Evolutionary conservation across 1,140 invertebrate species (phyloP).

Genomic region (roundworm (Caenorhabditis elegans)): WBcel235 BX284604.4:7500001-7500500

Average conservation of each 20-base stretch:
- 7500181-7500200: slow-evolving; percentile 65
- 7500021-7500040: background rate
- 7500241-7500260: slow-evolving; percentile 64
- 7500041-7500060: slow-evolving; percentile 56
- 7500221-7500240: slow-evolving; percentile 59
- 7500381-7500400: too few relatives aligned
- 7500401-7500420: too few relatives aligned
- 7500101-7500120: slow-evolving; percentile 64
- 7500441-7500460: too few relatives aligned
- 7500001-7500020: background rate
- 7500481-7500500: too few relatives aligned
- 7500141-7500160: slow-evolving; percentile 61
- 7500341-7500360: too few relatives aligned
- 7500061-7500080: slow-evolving; percentile 63
- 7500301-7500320: too few relatives aligned
- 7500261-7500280: slow-evolving; percentile 63
- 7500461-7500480: too few relatives aligned
- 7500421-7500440: too few relatives aligned
- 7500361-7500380: too few relatives aligned
- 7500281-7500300: slow-evolving; percentile 60
- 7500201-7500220: slow-evolving; percentile 54
- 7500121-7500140: slow-evolving; percentile 66
- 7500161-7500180: slow-evolving; percentile 66
- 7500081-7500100: slow-evolving; percentile 65
- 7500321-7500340: too few relatives aligned